Conservation (phyloP, 2,797 vertebrate species). For the Parambassis ranga region DNA sequence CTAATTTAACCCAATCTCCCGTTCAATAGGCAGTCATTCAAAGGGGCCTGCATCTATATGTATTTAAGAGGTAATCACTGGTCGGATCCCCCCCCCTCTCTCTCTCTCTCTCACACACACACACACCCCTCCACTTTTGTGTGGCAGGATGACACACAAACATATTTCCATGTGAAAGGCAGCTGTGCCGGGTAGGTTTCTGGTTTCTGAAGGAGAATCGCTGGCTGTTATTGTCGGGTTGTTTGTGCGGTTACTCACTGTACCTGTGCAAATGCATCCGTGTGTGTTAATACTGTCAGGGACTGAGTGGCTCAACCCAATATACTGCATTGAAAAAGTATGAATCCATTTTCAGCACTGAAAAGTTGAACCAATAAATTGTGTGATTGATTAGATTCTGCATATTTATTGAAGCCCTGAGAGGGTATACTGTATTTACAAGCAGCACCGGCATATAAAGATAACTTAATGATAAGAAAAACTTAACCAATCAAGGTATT, state of each 20-base stretch:
- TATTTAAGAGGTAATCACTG: constrained; percentile 79
- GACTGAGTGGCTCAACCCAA: neutral
- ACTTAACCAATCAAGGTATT: no score
- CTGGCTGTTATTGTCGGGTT: constrained; percentile 63
- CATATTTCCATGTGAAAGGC: constrained; percentile 84
- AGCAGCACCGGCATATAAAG: no score
- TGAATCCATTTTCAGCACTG: neutral
- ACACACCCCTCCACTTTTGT: constrained; percentile 45
- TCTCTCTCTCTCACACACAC: constrained; percentile 13
- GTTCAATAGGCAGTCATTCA: constrained; percentile 69
- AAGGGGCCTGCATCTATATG: constrained; percentile 71
- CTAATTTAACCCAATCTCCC: constrained; percentile 80
- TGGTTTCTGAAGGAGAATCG: constrained; percentile 68
- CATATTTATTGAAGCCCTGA: no score
- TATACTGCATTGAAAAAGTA: neutral
- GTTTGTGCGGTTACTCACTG: constrained; percentile 43
- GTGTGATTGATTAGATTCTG: no score
- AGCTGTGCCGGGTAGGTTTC: constrained; percentile 56
- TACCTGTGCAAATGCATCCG: constrained; percentile 5
- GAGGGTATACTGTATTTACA: no score
- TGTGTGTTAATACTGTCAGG: constrained; percentile 15
- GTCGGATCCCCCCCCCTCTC: constrained; percentile 48
- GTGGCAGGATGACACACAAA: constrained; percentile 68
- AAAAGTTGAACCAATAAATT: neutral
- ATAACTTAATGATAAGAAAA: no score